phyloP scores from a whole-genome alignment of 2,113 vertebrate genomes.

The Perognathus longimembris region DNA sequence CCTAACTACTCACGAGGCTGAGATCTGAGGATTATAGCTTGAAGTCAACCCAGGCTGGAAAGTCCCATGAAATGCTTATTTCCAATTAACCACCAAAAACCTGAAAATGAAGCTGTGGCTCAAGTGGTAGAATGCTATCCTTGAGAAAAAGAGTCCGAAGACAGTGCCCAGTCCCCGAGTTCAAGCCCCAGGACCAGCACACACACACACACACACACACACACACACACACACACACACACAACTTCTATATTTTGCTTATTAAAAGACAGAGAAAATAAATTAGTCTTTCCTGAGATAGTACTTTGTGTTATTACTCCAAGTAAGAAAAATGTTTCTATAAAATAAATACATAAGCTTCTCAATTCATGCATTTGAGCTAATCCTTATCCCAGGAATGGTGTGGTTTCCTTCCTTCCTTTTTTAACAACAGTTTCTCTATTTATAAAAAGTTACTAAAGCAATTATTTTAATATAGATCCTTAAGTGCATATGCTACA shows the following conservation, averaged over 20 bases:
- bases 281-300: background rate
- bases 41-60: too few species aligned
- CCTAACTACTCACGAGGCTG: too few species aligned
- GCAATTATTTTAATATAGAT: slow-evolving; percentile 25
- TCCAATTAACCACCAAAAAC: too few species aligned
- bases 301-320: slow-evolving; percentile 1
- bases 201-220: too few species aligned
- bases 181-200: too few species aligned
- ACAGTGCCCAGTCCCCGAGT: too few species aligned
- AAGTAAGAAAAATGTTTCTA: slow-evolving; percentile 16
- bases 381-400: background rate
- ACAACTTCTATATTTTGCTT: background rate
- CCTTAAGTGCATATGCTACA: background rate
- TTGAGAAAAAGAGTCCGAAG: too few species aligned
- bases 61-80: too few species aligned
- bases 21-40: too few species aligned
- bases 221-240: too few species aligned
- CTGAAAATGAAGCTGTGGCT: too few species aligned
- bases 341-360: slow-evolving; percentile 26
- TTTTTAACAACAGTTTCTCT: background rate
- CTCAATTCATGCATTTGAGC: background rate
- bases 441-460: slow-evolving; percentile 45
- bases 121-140: too few species aligned
- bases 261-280: background rate
- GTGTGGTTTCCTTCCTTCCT: background rate